These are phyloP conservation scores for Drymonia ruficornis DNA, from an alignment of 2,888 invertebrate species.

Conservation along the genomic window DNA sequence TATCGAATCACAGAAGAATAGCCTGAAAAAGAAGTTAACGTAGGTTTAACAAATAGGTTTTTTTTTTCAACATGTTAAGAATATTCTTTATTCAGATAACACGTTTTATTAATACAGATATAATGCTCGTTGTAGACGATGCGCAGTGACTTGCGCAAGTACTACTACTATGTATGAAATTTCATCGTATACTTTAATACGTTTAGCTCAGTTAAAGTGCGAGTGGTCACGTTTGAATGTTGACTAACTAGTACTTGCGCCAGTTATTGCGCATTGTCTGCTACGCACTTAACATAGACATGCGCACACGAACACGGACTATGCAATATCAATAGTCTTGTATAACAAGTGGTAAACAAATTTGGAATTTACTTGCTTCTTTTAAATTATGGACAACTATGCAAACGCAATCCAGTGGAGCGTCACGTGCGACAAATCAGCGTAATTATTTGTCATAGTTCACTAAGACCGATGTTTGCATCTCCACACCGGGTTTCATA, in stretches of 20 bases:
- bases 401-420: neutral
- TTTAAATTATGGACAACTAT: neutral
- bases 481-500: neutral
- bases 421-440: neutral
- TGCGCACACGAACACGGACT: slow-evolving; percentile 21
- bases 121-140: too few species aligned
- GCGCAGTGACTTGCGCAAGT: too few species aligned
- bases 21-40: slow-evolving; percentile 49
- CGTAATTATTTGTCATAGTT: neutral
- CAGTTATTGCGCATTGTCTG: too few species aligned
- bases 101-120: too few species aligned
- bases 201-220: too few species aligned
- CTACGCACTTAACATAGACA: slow-evolving; percentile 8
- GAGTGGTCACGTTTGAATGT: too few species aligned
- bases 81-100: too few species aligned
- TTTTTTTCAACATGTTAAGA: too few species aligned
- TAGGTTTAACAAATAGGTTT: too few species aligned
- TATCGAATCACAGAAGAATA: slow-evolving; percentile 82
- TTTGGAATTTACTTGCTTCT: slow-evolving; percentile 54
- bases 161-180: too few species aligned
- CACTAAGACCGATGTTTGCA: neutral
- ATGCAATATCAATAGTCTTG: slow-evolving; percentile 34
- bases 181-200: too few species aligned
- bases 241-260: too few species aligned
- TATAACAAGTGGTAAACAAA: slow-evolving; percentile 21